Base-by-base conservation (phyloP, 2,113 vertebrate genomes). In the Ginglymostoma cirratum region DNA sequence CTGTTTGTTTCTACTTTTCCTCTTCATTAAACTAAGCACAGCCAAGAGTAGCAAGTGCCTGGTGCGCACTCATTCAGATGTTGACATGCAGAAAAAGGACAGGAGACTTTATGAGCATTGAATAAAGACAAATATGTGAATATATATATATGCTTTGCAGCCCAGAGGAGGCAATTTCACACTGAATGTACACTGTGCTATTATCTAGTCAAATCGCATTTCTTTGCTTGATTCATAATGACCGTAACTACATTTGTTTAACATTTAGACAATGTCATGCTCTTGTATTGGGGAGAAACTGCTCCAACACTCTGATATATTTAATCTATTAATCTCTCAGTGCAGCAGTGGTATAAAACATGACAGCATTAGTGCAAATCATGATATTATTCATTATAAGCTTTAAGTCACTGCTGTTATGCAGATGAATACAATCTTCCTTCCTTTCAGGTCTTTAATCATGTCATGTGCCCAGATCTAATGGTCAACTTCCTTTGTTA, bases 171-270 rank as follows among this genome's bases (percentile, higher is more conserved):
- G 38, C 89, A 93, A 93, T 38, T 72, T 95, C 34, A 38, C 42
- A 72, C 17, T 10, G 67, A 95, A 95, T 95, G 24, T 76, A 48
- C 24, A 19, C 52, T 17, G 69, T 70, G 93, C 19, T 72, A 30
- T 45, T 30, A 72, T 30, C 42, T 72, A 15, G 69, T 48, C 94
- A 95, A 95, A 95, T 34, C 72, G 23, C 38, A 95, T 52, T 76
- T 72, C 30, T 72, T 72, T 10, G 24, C 24, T 95, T 95, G 93
- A 95, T 72, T 67, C 61, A 23, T 69, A 95, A 48, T 30, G 24
- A 24, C 42, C 45, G 14, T 95, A 95, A 95, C 48, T 72, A 95
- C 69, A 95, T 95, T 95, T 95, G 27, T 95, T 95, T 52, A 70
- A 52, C 69, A 70, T 95, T 95, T 72, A 30, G 38, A 30, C 45